phyloP scores from a whole-genome alignment of 2,797 vertebrate species.

The Linurgus olivaceus region DNA sequence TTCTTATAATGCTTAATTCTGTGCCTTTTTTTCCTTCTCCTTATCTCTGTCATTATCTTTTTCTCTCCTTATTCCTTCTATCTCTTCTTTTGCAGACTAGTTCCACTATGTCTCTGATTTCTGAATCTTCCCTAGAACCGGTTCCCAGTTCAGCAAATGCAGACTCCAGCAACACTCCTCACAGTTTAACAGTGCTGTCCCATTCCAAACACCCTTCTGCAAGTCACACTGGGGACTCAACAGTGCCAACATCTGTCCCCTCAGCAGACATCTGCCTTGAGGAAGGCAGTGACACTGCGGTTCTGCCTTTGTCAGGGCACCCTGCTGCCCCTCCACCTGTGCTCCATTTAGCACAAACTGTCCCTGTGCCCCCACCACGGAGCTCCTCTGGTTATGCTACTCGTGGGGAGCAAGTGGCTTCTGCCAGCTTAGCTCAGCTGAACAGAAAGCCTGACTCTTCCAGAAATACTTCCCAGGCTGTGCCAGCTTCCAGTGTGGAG shows the following conservation, averaged over 20 bases:
- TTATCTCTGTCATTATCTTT: constrained; percentile 14
- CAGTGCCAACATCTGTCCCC: constrained; percentile 50
- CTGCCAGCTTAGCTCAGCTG: constrained; percentile 33
- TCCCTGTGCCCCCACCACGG: constrained; percentile 15
- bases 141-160: constrained; percentile 52
- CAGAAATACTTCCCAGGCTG: constrained; percentile 61
- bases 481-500: constrained; percentile 62
- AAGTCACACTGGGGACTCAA: neutral
- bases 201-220: neutral
- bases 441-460: constrained; percentile 62
- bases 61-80: constrained; percentile 43
- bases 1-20: neutral
- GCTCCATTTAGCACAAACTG: neutral
- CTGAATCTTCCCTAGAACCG: constrained; percentile 74
- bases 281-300: constrained; percentile 33
- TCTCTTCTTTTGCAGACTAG: constrained; percentile 81
- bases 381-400: constrained; percentile 60
- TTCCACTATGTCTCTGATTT: constrained; percentile 82
- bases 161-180: constrained; percentile 4
- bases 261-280: constrained; percentile 75
- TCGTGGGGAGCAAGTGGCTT: neutral
- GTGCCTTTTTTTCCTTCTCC: neutral
- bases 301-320: neutral
- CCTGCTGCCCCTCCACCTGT: neutral
- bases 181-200: neutral